Base-by-base conservation (phyloP, 2,113 vertebrate species). In the Paralichthys olivaceus region DNA sequence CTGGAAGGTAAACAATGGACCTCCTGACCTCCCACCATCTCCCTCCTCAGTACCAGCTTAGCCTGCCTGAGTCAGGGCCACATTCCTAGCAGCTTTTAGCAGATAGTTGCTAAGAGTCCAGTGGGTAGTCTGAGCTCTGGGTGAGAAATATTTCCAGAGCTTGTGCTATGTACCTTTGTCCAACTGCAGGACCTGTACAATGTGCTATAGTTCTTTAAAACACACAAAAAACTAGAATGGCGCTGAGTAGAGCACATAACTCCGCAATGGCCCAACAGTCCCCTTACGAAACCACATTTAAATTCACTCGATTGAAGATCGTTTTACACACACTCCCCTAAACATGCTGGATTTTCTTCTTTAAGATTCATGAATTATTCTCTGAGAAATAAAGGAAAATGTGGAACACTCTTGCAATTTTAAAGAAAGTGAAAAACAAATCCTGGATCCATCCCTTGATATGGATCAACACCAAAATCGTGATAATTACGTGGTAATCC, bases 81-180 rank as follows among this genome's bases (percentile, higher is more conserved):
- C 91, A 95, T 94, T 95, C 94, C 91, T 84, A 53, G 73, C 80
- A 82, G 88, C 88, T 93, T 94, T 95, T 94, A 93, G 91, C 94
- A 93, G 93, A 91, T 91, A 95, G 92, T 93, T 95, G 90, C 90
- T 84, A 95, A 90, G 90, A 92, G 84, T 89, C 69, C 81, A 72
- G 74, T 67, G 63, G 34, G 66, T 77, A 84, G 84, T 87, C 86
- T 94, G 85, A 90, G 84, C 80, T 83, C 58, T 62, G 74, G 71
- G 92, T 93, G 93, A 93, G 93, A 94, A 93, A 94, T 94, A 91
- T 77, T 91, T 91, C 66, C 64, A 73, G 81, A 76, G 47, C 56
- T 49, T 90, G 84, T 85, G 82, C 78, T 88, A 54, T 80, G 81
- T 89, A 69, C 75, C 26, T 78, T 74, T 76, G 78, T 81, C 71